Evolutionary conservation across 2,888 invertebrate genomes (phyloP), one percentile per base, ranked within the genome.

Genomic region (Cyrtodaria siliqua): DNA sequence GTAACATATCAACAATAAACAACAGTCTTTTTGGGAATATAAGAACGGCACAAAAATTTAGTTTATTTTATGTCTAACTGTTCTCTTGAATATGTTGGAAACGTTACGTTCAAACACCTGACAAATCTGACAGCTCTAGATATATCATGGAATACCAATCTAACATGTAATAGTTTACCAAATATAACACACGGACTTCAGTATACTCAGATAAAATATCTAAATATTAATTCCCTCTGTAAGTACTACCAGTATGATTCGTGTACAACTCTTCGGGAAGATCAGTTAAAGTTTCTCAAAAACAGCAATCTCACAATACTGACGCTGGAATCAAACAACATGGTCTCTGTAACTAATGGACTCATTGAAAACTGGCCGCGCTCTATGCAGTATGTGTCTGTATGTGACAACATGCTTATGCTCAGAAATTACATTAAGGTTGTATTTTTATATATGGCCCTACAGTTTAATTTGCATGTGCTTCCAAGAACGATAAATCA

Each of bases 21-120:
- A 16, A 4, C 2, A 20, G 20, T 16, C 8, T 56, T 14, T 64
- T 64, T 24, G n/a, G 20, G 2, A 20, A 29, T 42, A 14, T 55
- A 16, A 2, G 12, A 26, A 12, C 33, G 4, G 4, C 33, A 33
- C 33, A 33, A 33, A 33, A 33, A 4, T 33, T 33, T 12, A 4
- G 33, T 33, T 24, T 67, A 12, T 67, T n/a, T 24, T 50, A 23
- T 67, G 20, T 57, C 57, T 6, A 57, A 67, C 24, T 67, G 67
- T 26, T 57, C 50, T 9, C 33, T 67, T 14, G 23, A n/a, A 47
- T 0, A 6, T 8, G 26, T 50, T 20, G 67, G 23, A 8, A 38
- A 24, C 2, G 42, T 26, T n/a, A 40, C 44, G 3, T 60, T 68
- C 29, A 20, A 18, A 44, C 2, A 40, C 14, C 20, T 68, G n/a